Conservation (phyloP, 2,113 vertebrate species). For the Proterorhinus semilunaris region DNA sequence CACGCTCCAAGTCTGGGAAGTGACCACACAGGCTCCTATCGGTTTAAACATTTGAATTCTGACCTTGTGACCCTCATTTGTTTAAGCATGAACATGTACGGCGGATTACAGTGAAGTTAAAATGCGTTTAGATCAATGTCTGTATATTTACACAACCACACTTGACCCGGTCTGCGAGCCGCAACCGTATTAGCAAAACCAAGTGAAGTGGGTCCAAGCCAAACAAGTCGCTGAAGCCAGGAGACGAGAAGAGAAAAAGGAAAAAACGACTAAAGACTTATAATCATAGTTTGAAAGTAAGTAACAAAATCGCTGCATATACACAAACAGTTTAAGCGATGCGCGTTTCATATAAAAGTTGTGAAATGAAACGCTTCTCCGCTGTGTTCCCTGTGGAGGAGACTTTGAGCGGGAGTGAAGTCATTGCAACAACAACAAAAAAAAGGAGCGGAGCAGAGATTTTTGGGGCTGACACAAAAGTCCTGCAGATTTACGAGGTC, state of each 20-base stretch:
- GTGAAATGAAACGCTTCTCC: constrained; percentile 24
- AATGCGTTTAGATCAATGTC: constrained; percentile 41
- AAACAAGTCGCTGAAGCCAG: constrained; percentile 39
- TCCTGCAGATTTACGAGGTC: constrained; percentile 74
- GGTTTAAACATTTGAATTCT: constrained; percentile 2
- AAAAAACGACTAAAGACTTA: constrained; percentile 48
- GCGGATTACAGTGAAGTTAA: constrained; percentile 32
- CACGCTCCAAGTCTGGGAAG: constrained; percentile 1
- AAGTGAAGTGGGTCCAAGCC: constrained; percentile 62
- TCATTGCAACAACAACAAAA: constrained; percentile 56
- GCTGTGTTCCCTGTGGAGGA: constrained; percentile 22
- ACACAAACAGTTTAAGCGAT: constrained; percentile 26
- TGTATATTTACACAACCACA: constrained; percentile 66
- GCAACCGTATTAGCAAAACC: constrained; percentile 50
- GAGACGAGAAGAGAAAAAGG: constrained; percentile 28
- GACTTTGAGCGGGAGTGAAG: constrained; percentile 54
- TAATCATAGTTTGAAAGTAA: constrained; percentile 52
- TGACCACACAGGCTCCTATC: constrained; percentile 3
- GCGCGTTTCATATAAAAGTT: constrained; percentile 35
- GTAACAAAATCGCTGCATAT: constrained; percentile 36
- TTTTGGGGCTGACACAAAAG: constrained; percentile 60
- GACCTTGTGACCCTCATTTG: constrained; percentile 11
- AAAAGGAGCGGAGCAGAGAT: constrained; percentile 53
- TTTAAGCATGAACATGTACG: constrained; percentile 24
- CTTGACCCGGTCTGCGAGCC: constrained; percentile 51